Base-by-base conservation (phyloP, 2,888 invertebrate species). In the Drosophila demipolita region DNA sequence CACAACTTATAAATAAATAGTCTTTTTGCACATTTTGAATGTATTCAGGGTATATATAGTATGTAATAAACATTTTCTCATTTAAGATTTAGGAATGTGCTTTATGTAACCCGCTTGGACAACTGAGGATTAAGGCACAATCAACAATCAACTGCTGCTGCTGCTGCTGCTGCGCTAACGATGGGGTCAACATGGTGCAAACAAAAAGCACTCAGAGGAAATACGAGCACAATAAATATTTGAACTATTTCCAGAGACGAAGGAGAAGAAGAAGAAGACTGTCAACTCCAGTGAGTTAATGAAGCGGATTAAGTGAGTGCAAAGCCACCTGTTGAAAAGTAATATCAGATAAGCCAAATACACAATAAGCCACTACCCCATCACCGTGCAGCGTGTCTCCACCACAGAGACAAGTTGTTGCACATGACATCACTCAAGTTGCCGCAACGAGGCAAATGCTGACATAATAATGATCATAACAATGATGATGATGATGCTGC, bases 251-350 rank as follows among this genome's bases (percentile, higher is more conserved):
- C 55, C 26, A 53, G n/a, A 52, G 48, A 32, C 58, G 66, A 33
- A 53, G 40, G 32, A 38, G 65, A 49, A 23, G 20, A 29, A 62
- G 66, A 52, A 38, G 65, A 36, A 73, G 73, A 68, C 72, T 82
- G 82, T 75, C 82, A 75, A 67, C 72, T 73, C 49, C 72, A 45
- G 72, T 62, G 65, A 78, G 73, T 62, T 82, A 82, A 84, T 83
- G 75, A 78, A 73, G 73, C 78, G 64, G 63, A 80, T 83, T 77
- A 70, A 66, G 65, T 70, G 73, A 54, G 62, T 49, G 53, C 17
- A 36, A 36, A 50, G 20, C 23, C 70, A 77, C 77, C 73, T 77
- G 77, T 77, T 66, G 74, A 59, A 55, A 70, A 45, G 11, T 36
- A 26, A 42, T 52, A 40, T 36, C 45, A 48, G 64, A 59, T 68